Percentiles rank a stretch among this genome's conserved stretches.
phyloP scores from a whole-genome alignment of 2,888 invertebrate species.

The Xanthia icteritia region DNA sequence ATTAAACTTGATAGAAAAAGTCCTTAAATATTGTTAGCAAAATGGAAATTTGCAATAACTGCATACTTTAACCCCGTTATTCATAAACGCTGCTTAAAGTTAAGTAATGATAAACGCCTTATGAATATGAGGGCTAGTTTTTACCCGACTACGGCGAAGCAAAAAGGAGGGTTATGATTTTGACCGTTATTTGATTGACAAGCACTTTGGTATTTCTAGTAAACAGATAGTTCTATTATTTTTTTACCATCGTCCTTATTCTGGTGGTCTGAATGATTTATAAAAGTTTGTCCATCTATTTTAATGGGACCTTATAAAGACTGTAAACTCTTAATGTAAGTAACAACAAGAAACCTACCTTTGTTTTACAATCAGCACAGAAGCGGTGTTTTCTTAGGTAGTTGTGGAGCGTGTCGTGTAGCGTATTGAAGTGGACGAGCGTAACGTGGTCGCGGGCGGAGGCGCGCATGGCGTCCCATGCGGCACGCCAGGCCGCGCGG shows the following conservation, averaged over 20 bases:
- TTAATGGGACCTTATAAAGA: no score
- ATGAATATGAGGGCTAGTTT: no score
- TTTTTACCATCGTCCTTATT: no score
- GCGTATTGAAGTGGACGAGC: slow-evolving; percentile 95
- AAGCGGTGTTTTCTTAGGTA: slow-evolving; percentile 98
- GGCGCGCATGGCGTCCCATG: slow-evolving; percentile 96
- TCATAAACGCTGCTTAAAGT: no score
- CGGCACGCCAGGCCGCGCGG: slow-evolving; percentile 94
- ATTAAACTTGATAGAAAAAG: neutral
- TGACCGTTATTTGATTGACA: neutral
- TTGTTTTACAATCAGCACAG: slow-evolving; percentile 97
- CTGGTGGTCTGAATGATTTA: no score
- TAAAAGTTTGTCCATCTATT: no score
- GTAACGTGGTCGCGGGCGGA: slow-evolving; percentile 96
- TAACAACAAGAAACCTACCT: slow-evolving; percentile 89
- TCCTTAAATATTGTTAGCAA: neutral
- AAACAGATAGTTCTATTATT: neutral
- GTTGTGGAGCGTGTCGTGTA: slow-evolving; percentile 96
- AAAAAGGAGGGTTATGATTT: no score
- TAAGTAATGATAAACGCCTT: no score
- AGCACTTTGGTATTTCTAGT: neutral
- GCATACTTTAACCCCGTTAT: no score
- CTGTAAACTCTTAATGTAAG: neutral
- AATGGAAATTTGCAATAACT: neutral
- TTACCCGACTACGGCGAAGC: no score